Evolutionary conservation across 2,888 invertebrate species (phyloP), one percentile per base, ranked within the genome.

Genomic region (Eilema depressum): DNA sequence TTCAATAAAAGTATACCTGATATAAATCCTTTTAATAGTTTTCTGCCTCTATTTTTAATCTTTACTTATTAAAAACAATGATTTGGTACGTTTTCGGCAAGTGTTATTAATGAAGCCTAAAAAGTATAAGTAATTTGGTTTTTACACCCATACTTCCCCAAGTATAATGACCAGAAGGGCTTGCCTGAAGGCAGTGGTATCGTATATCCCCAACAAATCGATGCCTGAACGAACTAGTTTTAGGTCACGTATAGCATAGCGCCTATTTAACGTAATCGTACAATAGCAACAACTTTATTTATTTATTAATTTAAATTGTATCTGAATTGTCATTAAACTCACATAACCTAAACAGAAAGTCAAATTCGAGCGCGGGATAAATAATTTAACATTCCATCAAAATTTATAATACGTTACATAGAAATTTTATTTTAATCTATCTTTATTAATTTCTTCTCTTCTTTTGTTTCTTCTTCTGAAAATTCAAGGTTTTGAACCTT

Each of bases 131-230:
- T 53, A n/a, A 2, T 8, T 17, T 57, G 25, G 26, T 23, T 62
- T 37, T 63, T 8, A 68, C 68, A 37, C 57, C 28, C 28, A 3
- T 47, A 62, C 56, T 47, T 60, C 41, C 63, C 56, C 41, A 7
- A 70, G 7, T 41, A 37, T 28, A 23, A 53, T 20, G n/a, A 30
- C 23, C n/a, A 61, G 28, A 63, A 66, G 41, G 66, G 63, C 53
- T 53, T 53, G 53, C 53, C 53, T 53, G 1, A n/a, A 47, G 33
- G 41, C 57, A 60, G 60, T 53, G 68, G 67, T 68, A 68, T 68
- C 67, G 67, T 33, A 63, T 67, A 28, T 71, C 71, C 41, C n/a
- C 17, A 68, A 33, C 37, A 59, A 71, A 71, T 67, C 71, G 60
- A 71, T 71, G 23, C 12, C 14, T 53, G 17, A 23, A 64, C 30